Evolutionary conservation across 2,888 invertebrate species (phyloP).

Genomic region (Meteorus cinctellus): DNA sequence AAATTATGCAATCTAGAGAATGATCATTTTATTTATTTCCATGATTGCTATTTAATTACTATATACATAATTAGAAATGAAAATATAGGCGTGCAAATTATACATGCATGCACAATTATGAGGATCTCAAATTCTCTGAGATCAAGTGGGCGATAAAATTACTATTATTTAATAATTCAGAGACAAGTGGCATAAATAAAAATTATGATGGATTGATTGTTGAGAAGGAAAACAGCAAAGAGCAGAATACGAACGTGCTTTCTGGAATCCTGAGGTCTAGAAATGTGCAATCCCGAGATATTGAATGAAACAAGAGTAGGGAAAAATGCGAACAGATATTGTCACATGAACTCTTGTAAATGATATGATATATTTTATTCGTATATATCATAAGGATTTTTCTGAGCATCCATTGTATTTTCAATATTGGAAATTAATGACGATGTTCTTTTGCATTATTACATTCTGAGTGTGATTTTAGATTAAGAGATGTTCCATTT

Average conservation of each 20-base stretch:
- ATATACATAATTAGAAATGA: not conserved
- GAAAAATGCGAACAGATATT: conserved; percentile 19
- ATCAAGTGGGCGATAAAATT: not conserved
- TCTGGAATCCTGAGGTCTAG: conserved; percentile 39
- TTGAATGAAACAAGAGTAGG: conserved; percentile 13
- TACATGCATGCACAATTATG: not conserved
- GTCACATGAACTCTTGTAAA: conserved; percentile 32
- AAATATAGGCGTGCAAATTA: not conserved
- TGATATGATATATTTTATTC: conserved; percentile 8
- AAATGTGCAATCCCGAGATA: conserved; percentile 54
- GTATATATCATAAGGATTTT: not conserved
- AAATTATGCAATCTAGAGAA: not conserved
- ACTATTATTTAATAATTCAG: not conserved
- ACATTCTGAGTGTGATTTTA: conserved; percentile 71
- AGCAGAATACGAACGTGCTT: not conserved
- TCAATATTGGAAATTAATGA: not conserved
- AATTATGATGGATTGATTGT: not conserved
- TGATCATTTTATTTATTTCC: conserved; percentile 1
- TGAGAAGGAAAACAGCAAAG: not conserved
- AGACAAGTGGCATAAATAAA: not conserved
- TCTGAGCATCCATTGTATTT: not conserved
- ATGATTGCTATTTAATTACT: conserved; percentile 4
- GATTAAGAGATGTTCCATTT: conserved; percentile 54
- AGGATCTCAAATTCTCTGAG: not conserved
- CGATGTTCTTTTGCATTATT: conserved; percentile 49